Evolutionary conservation across 2,888 invertebrate genomes (phyloP).

Genomic region (Muscina levida): DNA sequence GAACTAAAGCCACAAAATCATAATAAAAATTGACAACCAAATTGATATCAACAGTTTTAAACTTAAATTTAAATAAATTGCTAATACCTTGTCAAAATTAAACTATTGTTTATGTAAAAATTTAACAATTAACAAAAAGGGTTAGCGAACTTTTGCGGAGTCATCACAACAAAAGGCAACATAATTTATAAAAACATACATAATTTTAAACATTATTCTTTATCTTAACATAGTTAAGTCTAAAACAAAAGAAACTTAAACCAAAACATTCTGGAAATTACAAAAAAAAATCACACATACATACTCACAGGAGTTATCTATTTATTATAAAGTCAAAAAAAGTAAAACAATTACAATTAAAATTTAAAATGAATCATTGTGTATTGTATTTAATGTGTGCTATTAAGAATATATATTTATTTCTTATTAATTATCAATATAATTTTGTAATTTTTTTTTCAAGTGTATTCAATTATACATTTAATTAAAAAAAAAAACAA

Average conservation of each 20-base stretch:
- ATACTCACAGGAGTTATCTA: conserved; percentile 59
- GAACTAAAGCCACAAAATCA: conserved; percentile 39
- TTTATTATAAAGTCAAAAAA: too few relatives aligned
- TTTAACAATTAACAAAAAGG: conserved; percentile 18
- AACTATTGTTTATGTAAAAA: conserved; percentile 10
- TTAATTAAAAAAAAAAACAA: conserved; percentile 7
- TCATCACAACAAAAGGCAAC: too few relatives aligned
- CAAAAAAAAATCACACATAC: conserved; percentile 35
- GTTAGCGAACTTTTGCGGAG: conserved; percentile 42
- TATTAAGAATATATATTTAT: conserved; percentile 54
- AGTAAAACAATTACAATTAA: too few relatives aligned
- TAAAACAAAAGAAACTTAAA: conserved; percentile 48
- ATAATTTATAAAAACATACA: conserved; percentile 46
- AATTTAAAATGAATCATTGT: conserved; percentile 43
- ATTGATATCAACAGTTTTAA: conserved; percentile 39
- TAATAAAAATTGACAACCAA: conserved; percentile 25
- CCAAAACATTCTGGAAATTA: conserved; percentile 60
- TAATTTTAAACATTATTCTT: conserved; percentile 29
- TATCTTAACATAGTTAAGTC: conserved; percentile 41
- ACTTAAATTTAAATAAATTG: background rate
- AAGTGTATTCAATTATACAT: conserved; percentile 13
- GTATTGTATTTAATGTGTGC: conserved; percentile 57
- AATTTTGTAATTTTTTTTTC: conserved; percentile 44
- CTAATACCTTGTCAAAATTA: background rate
- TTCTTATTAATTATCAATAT: conserved; percentile 46